These are phyloP conservation scores for Microcaecilia unicolor DNA, from an alignment of 2,797 vertebrate genomes.

Conservation along the genomic window DNA sequence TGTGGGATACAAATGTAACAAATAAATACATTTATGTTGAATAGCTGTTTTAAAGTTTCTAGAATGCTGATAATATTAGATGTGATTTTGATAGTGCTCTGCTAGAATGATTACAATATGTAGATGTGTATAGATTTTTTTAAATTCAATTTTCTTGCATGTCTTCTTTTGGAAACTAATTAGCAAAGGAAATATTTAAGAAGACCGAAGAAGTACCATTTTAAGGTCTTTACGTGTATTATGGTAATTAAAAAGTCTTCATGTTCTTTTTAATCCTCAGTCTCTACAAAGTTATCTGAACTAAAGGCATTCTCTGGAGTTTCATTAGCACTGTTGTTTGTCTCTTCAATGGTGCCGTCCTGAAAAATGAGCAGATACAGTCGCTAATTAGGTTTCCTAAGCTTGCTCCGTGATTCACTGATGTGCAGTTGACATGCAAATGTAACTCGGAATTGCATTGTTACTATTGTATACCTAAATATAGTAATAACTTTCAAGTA, in stretches of 20 bases:
- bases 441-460: no score
- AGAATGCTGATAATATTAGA: no score
- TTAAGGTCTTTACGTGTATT: conserved; percentile 18
- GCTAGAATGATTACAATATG: no score
- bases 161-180: conserved; percentile 21
- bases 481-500: no score
- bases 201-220: not conserved
- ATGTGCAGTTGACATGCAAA: conserved; percentile 4
- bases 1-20: no score
- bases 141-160: no score
- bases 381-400: conserved; percentile 14
- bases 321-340: conserved; percentile 18
- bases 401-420: conserved; percentile 20
- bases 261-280: conserved; percentile 13
- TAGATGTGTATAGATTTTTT: no score
- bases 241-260: conserved; percentile 27
- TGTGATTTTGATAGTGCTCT: no score
- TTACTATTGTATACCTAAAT: no score
- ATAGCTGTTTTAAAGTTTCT: no score
- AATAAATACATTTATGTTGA: no score
- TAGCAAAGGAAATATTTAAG: conserved; percentile 23
- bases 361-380: conserved; percentile 4
- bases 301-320: conserved; percentile 6
- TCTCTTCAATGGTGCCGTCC: conserved; percentile 4
- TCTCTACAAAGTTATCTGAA: conserved; percentile 7